Evolutionary conservation across 2,113 vertebrate species (phyloP), one percentile per base, ranked within the genome.

Genomic region (Ophiodon elongatus): DNA sequence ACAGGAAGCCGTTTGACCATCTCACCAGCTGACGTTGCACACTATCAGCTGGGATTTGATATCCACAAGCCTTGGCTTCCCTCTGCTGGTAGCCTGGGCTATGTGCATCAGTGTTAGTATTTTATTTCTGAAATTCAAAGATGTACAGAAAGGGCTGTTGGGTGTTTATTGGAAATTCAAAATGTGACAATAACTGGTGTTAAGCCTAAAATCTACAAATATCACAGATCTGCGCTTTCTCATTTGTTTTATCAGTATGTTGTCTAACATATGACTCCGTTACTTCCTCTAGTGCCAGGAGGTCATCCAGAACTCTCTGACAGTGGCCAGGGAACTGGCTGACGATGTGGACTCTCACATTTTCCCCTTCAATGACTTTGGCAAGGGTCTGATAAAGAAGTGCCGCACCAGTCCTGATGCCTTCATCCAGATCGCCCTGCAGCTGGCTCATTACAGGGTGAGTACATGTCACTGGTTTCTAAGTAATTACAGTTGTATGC

Each of bases 301-400:
- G 15, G 80, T 94, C 27, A 98, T 99, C 23, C 94, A 96, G 89
- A 92, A 80, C 4, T 97, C 97, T 63, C 91, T 99, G 91, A 94
- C 78, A 45, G 88, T 95, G 3, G 98, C 98, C 0, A 76, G 2
- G 14, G 79, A 92, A 15, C 94, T 99, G 70, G 97, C 98, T 4
- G 93, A 96, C 7, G 97, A 99, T 9, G 97, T 99, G 78, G 98
- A 99, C 80, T 97, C 96, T 60, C 86, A 87, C 73, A 97, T 97
- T 11, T 96, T 99, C 86, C 95, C 89, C 1, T 99, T 99, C 57
- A 86, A 83, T 2, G 0, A 87, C 54, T 99, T 99, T 85, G 98
- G 98, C 4, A 99, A 99, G 91, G 98, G 96, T 3, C 79, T 96
- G 68, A 98, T 99, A 88, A 99, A 99, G 95, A 99, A 97, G 85